phyloP scores from a whole-genome alignment of 2,113 vertebrate genomes.

The Vulpes ferrilata region DNA sequence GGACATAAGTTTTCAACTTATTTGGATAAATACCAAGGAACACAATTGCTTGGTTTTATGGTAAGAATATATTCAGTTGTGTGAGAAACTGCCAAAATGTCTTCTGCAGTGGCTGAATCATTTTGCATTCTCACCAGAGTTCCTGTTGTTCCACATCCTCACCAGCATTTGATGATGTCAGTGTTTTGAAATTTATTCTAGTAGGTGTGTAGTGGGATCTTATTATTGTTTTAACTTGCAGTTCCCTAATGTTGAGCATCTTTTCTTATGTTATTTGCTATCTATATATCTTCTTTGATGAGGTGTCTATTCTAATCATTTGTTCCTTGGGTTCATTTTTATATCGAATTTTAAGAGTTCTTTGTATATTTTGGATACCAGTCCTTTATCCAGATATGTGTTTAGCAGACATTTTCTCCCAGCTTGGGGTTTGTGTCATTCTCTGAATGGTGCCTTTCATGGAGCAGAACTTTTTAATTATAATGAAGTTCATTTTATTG shows the following conservation, averaged over 20 bases:
- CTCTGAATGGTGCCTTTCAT: not conserved
- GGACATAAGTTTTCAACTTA: not conserved
- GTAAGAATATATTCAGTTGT: not conserved
- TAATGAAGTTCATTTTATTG: not conserved
- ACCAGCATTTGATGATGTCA: not conserved
- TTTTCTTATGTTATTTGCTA: not conserved
- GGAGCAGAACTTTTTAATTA: not conserved
- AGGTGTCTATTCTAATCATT: not conserved
- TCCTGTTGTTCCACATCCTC: not conserved
- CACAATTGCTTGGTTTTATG: not conserved
- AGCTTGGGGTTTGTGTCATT: not conserved
- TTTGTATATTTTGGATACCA: constrained; percentile 1
- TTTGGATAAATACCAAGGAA: not conserved
- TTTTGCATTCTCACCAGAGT: not conserved
- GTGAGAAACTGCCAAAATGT: not conserved
- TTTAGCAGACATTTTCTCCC: not conserved
- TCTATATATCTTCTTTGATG: not conserved
- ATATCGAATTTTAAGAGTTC: not conserved
- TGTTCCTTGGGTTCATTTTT: not conserved
- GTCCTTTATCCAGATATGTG: not conserved
- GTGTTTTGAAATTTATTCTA: not conserved
- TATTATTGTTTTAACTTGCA: not conserved
- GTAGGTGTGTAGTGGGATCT: not conserved
- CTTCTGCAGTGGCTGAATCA: not conserved
- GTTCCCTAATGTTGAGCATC: not conserved